phyloP scores from a whole-genome alignment of 2,888 invertebrate genomes.

The Liopterus haemorrhoidalis region DNA sequence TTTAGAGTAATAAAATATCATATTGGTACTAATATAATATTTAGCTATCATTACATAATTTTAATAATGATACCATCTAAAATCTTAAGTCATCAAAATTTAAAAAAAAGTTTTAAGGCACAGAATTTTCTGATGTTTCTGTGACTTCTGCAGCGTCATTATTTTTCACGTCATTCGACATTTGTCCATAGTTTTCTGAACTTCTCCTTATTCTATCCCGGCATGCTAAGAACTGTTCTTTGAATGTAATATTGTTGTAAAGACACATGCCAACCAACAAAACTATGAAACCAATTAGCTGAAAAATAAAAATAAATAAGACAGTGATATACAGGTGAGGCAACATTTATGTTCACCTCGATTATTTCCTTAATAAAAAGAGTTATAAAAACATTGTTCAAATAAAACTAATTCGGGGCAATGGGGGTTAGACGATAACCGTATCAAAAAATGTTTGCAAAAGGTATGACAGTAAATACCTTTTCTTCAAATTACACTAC shows the following conservation, averaged over 20 bases:
- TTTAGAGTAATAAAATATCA: too few species aligned
- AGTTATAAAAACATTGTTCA: too few species aligned
- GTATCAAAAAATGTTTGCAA: too few species aligned
- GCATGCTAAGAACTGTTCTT: slow-evolving; percentile 33
- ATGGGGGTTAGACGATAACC: too few species aligned
- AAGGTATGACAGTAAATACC: too few species aligned
- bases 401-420: background rate
- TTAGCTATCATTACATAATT: too few species aligned
- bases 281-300: slow-evolving; percentile 70
- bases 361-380: too few species aligned
- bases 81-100: too few species aligned
- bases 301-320: slow-evolving; percentile 34
- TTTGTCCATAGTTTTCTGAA: slow-evolving; percentile 33
- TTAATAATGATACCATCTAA: too few species aligned
- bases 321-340: background rate
- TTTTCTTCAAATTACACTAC: too few species aligned
- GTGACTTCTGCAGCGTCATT: background rate
- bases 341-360: too few species aligned
- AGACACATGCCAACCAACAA: slow-evolving; percentile 75
- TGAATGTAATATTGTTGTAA: slow-evolving; percentile 57
- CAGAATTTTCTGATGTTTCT: background rate
- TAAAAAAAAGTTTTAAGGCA: slow-evolving; percentile 1
- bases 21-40: too few species aligned
- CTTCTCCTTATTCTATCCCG: slow-evolving; percentile 29
- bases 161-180: slow-evolving; percentile 36